phyloP scores from a whole-genome alignment of 2,797 vertebrate genomes.

The Cynopterus sphinx region DNA sequence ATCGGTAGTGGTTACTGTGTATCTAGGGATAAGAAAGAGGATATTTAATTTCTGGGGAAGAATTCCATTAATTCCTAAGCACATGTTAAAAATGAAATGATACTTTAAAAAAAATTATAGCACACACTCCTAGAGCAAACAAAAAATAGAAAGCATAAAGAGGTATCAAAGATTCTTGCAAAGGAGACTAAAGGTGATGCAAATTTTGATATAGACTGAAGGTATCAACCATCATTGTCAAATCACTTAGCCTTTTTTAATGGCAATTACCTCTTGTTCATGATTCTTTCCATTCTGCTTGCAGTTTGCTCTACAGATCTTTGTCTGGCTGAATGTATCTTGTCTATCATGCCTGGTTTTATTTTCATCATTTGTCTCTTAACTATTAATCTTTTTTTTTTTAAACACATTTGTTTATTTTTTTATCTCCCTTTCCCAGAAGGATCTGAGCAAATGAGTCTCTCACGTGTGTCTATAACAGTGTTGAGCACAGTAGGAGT shows the following conservation, averaged over 20 bases:
- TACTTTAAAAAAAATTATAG: neutral
- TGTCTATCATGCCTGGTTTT: neutral
- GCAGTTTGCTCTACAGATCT: neutral
- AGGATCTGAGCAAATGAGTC: neutral
- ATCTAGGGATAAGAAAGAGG: neutral
- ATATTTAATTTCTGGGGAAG: neutral
- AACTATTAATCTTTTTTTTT: neutral
- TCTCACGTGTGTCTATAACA: neutral
- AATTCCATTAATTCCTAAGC: neutral
- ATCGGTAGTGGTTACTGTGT: neutral
- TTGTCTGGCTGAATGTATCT: neutral
- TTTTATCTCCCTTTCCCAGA: neutral
- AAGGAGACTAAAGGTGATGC: neutral
- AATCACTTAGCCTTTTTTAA: neutral
- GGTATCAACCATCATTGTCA: neutral
- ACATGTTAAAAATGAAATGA: neutral
- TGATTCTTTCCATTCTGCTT: neutral
- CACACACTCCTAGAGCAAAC: neutral
- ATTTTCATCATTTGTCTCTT: neutral
- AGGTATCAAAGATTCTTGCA: neutral
- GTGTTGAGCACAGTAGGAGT: neutral
- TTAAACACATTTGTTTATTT: neutral
- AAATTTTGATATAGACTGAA: neutral
- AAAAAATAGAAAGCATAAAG: neutral
- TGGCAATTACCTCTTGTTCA: neutral